phyloP scores from a whole-genome alignment of 2,888 invertebrate genomes.

The Archips crataeganus region DNA sequence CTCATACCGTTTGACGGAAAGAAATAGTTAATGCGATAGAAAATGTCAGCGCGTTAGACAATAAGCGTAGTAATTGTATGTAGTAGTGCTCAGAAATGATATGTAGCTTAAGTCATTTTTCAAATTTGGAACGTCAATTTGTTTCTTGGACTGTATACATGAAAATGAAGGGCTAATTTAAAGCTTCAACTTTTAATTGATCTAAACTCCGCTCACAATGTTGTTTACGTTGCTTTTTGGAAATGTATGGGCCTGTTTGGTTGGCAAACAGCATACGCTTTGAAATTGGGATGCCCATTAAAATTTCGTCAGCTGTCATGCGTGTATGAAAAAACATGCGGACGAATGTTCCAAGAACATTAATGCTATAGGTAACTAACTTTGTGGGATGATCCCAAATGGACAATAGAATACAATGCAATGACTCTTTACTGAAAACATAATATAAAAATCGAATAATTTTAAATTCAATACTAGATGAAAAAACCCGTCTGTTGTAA shows the following conservation, averaged over 20 bases:
- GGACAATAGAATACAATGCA: no score
- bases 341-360: background rate
- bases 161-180: background rate
- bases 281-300: background rate
- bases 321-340: background rate
- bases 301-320: background rate
- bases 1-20: no score
- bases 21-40: no score
- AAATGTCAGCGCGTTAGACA: no score
- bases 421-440: no score
- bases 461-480: no score
- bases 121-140: no score
- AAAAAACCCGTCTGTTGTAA: no score
- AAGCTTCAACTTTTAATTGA: background rate
- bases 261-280: background rate
- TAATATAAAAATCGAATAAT: no score
- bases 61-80: no score
- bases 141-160: background rate
- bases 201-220: background rate
- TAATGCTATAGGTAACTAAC: background rate
- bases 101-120: no score
- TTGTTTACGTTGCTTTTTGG: background rate
- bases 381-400: background rate
- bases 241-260: background rate
- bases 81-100: no score